These are phyloP conservation scores for Cyclargus thomasi DNA, from an alignment of 1,140 invertebrate genomes.

Conservation along the genomic window DNA sequence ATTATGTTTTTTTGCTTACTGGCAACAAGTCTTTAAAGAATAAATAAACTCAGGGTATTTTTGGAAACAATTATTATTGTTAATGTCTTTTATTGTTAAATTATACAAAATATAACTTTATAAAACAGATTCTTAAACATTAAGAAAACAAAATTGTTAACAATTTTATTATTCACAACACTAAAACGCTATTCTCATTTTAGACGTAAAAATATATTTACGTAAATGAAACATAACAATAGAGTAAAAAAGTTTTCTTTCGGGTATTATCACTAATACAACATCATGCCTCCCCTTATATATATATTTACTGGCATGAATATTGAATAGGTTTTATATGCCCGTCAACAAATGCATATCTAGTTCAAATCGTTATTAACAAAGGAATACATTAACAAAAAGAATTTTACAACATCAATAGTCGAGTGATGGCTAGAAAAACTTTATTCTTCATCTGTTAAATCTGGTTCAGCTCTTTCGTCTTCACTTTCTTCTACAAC, in stretches of 20 bases:
- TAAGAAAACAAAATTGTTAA: constrained; percentile 52
- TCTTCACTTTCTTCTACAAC: constrained; percentile 62
- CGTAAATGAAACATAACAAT: constrained; percentile 46
- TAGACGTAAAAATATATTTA: constrained; percentile 60
- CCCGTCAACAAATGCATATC: background rate
- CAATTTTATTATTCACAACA: constrained; percentile 39
- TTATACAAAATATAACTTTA: constrained; percentile 67
- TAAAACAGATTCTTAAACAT: constrained; percentile 58
- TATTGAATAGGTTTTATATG: constrained; percentile 31
- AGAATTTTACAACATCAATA: constrained; percentile 14
- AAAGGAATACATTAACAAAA: constrained; percentile 12
- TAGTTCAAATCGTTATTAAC: background rate
- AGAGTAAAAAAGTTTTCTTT: background rate
- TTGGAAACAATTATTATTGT: constrained; percentile 26
- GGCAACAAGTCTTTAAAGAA: too few species aligned
- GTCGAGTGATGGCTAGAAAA: background rate
- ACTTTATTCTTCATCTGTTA: constrained; percentile 69
- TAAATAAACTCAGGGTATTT: too few species aligned
- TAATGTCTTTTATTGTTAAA: constrained; percentile 73
- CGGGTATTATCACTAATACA: constrained; percentile 36
- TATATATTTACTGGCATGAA: constrained; percentile 36
- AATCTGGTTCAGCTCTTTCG: constrained; percentile 68
- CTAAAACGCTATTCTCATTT: constrained; percentile 36
- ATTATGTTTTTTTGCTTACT: too few species aligned
- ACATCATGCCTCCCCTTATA: constrained; percentile 35